Conservation (phyloP, 2,797 vertebrate genomes). For the Knipowitschia caucasica region DNA sequence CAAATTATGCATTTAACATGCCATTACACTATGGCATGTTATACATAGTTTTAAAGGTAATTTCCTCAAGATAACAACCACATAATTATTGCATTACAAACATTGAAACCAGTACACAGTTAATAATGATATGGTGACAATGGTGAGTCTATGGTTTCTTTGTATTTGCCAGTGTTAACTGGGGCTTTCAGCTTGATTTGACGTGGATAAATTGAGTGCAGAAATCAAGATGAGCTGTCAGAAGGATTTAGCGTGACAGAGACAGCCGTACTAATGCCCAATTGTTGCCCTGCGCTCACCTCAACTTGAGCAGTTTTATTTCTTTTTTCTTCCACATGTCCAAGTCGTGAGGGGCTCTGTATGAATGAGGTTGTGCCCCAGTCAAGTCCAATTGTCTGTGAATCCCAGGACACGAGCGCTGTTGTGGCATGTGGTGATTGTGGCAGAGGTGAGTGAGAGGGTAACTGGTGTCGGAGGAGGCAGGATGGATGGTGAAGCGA, state of each 20-base stretch:
- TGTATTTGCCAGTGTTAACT: constrained; percentile 11
- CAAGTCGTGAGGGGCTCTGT: constrained; percentile 58
- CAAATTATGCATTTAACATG: not conserved
- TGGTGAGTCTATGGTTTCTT: not conserved
- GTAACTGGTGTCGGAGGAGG: constrained; percentile 23
- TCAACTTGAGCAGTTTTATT: constrained; percentile 49
- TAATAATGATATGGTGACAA: not conserved
- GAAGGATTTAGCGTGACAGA: constrained; percentile 36
- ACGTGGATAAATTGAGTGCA: constrained; percentile 30
- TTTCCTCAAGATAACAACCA: no score
- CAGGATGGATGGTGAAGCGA: constrained; percentile 29
- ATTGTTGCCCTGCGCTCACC: constrained; percentile 21
- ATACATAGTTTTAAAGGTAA: no score
- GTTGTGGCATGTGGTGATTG: constrained; percentile 39
- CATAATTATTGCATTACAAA: no score
- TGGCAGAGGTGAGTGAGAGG: constrained; percentile 22
- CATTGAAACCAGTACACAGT: no score
- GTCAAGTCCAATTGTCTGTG: constrained; percentile 68
- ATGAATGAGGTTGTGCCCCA: constrained; percentile 66
- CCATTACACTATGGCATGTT: no score
- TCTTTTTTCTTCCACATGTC: constrained; percentile 53
- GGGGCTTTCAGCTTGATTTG: constrained; percentile 25
- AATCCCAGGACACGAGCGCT: constrained; percentile 49
- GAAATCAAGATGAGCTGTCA: constrained; percentile 40
- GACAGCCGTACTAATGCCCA: constrained; percentile 12